Percentiles rank a stretch among this genome's conserved stretches.
These are phyloP conservation scores for Prionace glauca DNA, from an alignment of 2,797 vertebrate genomes.

Conservation along the genomic window DNA sequence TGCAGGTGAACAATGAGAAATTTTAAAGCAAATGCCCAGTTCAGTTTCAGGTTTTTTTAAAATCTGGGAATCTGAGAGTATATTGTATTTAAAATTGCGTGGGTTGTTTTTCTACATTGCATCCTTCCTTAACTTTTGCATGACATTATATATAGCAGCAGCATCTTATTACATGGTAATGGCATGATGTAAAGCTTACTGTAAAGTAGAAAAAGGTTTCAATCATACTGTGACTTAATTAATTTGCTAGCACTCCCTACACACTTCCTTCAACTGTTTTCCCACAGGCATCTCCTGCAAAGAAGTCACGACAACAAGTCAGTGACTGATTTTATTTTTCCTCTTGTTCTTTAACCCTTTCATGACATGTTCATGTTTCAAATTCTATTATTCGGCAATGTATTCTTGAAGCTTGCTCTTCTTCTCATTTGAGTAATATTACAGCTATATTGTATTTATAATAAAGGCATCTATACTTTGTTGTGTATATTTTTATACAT, in stretches of 20 bases:
- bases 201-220: background rate
- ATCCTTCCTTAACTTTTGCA: background rate
- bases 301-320: slow-evolving; percentile 48
- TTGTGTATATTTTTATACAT: background rate
- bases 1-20: background rate
- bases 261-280: slow-evolving; percentile 44
- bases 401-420: background rate
- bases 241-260: slow-evolving; percentile 49
- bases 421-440: background rate
- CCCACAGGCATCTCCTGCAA: slow-evolving; percentile 50
- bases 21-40: background rate
- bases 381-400: background rate
- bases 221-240: slow-evolving; percentile 46
- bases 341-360: slow-evolving; percentile 16
- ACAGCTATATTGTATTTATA: background rate
- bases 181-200: background rate
- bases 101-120: background rate
- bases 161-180: background rate
- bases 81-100: background rate
- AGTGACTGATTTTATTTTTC: slow-evolving; percentile 29
- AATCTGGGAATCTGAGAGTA: background rate
- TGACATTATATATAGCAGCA: background rate
- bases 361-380: background rate
- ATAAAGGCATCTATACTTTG: background rate
- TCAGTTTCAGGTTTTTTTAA: background rate